Conservation (phyloP, 1,140 invertebrate species). For the Cecropterus lyciades region DNA sequence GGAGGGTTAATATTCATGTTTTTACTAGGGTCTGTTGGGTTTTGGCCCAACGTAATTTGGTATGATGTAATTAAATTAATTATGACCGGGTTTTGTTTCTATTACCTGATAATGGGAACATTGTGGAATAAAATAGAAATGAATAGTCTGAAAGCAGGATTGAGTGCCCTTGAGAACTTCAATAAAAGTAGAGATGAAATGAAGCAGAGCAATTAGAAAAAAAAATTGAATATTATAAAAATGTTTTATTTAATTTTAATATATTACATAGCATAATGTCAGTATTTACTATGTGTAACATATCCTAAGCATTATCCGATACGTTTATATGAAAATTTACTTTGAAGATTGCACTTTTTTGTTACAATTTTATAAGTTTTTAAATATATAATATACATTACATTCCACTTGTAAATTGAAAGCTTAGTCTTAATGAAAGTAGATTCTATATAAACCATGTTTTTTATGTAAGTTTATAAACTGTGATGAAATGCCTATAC, state of each 20-base stretch:
- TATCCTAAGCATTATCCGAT: slow-evolving; percentile 21
- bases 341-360: slow-evolving; percentile 21
- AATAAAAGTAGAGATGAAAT: slow-evolving; percentile 48
- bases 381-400: neutral
- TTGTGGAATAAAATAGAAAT: slow-evolving; percentile 92
- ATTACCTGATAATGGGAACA: slow-evolving; percentile 90
- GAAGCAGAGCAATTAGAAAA: slow-evolving; percentile 34
- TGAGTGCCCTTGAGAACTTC: slow-evolving; percentile 67
- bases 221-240: slow-evolving; percentile 21
- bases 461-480: slow-evolving; percentile 11
- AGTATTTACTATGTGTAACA: slow-evolving; percentile 36
- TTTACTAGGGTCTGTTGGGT: slow-evolving; percentile 74
- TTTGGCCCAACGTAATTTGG: slow-evolving; percentile 67
- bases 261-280: slow-evolving; percentile 25
- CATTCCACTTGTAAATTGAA: slow-evolving; percentile 12
- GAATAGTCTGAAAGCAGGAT: slow-evolving; percentile 90
- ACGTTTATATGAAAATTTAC: slow-evolving; percentile 5
- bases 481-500: slow-evolving; percentile 17
- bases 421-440: neutral
- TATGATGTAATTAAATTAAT: slow-evolving; percentile 84
- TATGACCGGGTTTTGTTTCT: slow-evolving; percentile 87
- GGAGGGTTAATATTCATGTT: slow-evolving; percentile 80
- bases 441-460: too few species aligned
- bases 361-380: too few species aligned
- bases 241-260: slow-evolving; percentile 18